Percentiles rank a stretch among this genome's conserved stretches.
phyloP scores from a whole-genome alignment of 2,797 vertebrate genomes.

The Oreochromis grahami region DNA sequence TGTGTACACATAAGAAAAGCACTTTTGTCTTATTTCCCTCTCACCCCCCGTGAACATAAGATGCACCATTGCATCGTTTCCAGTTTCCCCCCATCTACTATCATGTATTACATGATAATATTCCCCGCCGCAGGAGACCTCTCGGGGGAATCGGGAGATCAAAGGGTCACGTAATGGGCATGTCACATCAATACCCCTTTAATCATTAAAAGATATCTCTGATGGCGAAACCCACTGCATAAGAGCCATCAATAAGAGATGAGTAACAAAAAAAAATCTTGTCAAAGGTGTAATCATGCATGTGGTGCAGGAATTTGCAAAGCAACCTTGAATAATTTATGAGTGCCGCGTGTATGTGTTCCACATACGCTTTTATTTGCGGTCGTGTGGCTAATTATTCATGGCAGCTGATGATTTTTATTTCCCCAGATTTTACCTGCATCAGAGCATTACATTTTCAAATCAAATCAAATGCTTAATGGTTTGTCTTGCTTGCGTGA shows the following conservation, averaged over 20 bases:
- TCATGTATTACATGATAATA: neutral
- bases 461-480: neutral
- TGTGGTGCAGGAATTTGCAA: slow-evolving; percentile 36
- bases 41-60: neutral
- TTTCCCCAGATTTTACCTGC: slow-evolving; percentile 21
- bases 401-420: slow-evolving; percentile 28
- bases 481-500: neutral
- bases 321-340: slow-evolving; percentile 44
- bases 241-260: neutral
- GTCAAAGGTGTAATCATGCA: slow-evolving; percentile 28
- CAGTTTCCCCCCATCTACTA: neutral
- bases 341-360: slow-evolving; percentile 6
- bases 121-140: neutral
- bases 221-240: neutral
- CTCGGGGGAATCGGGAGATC: slow-evolving; percentile 19
- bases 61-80: too few species aligned
- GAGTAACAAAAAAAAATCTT: neutral
- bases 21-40: neutral
- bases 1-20: neutral
- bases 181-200: slow-evolving; percentile 1
- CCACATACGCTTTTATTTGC: slow-evolving; percentile 33
- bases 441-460: neutral
- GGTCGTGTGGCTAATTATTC: slow-evolving; percentile 46
- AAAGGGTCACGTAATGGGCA: slow-evolving; percentile 35
- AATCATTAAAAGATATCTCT: neutral